A percentile compares a stretch with the other conserved stretches of the same genome.
Conservation (phyloP, 2,888 invertebrate genomes). For the Pristionchus exspectatus region DNA sequence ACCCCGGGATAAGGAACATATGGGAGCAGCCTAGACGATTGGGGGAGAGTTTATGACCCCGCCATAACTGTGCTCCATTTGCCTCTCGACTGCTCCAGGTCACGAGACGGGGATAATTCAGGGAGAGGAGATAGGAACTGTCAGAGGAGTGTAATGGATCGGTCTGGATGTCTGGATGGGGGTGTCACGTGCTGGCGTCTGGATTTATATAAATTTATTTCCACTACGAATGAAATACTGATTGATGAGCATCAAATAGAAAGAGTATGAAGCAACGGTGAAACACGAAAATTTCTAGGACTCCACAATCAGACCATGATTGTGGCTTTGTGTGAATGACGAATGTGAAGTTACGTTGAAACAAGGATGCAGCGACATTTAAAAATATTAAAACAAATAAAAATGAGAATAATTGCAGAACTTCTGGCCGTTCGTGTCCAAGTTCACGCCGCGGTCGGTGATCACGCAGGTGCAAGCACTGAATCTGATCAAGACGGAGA, state of each 20-base stretch:
- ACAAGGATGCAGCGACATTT: background rate
- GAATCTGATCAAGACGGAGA: slow-evolving; percentile 80
- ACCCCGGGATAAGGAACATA: background rate
- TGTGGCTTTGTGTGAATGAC: background rate
- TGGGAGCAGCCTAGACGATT: background rate
- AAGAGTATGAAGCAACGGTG: background rate
- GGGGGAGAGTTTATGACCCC: background rate
- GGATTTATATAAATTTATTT: background rate
- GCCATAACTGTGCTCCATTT: background rate
- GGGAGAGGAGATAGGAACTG: slow-evolving; percentile 26
- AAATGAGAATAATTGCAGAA: slow-evolving; percentile 76
- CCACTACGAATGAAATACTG: background rate
- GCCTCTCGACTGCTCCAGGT: background rate
- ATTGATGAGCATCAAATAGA: background rate
- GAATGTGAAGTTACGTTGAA: background rate
- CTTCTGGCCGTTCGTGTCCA: slow-evolving; percentile 81
- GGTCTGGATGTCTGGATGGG: background rate
- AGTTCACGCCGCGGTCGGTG: slow-evolving; percentile 80
- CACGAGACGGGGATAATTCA: slow-evolving; percentile 10
- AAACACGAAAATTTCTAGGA: background rate
- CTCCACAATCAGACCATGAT: too few species aligned
- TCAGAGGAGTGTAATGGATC: slow-evolving; percentile 20
- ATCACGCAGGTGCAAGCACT: slow-evolving; percentile 79
- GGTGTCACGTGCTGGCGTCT: background rate
- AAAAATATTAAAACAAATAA: background rate